Conservation (phyloP, 2,888 invertebrate species). For the Cremastobaeus sp. region DNA sequence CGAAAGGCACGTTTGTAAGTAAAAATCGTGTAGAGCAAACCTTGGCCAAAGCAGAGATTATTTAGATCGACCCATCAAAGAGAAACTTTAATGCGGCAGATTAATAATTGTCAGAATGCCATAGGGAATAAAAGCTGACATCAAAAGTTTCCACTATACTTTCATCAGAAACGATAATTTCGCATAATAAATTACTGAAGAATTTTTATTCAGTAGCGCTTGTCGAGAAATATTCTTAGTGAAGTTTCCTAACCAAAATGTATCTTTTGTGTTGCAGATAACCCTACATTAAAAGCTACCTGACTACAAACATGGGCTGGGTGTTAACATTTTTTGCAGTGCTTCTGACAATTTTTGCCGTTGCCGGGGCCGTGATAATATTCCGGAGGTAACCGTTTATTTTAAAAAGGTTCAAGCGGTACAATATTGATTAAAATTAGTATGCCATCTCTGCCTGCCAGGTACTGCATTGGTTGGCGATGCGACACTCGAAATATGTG, state of each 20-base stretch:
- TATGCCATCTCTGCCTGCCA: slow-evolving; percentile 49
- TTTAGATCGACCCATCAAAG: slow-evolving; percentile 18
- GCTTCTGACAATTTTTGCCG: slow-evolving; percentile 68
- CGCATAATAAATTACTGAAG: too few species aligned
- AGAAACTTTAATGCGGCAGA: slow-evolving; percentile 11
- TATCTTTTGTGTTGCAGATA: slow-evolving; percentile 15
- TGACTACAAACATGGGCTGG: slow-evolving; percentile 71
- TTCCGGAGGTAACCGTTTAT: slow-evolving; percentile 69
- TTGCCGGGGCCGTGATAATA: slow-evolving; percentile 69
- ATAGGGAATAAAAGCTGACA: background rate
- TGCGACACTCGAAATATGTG: slow-evolving; percentile 73
- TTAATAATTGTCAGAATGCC: background rate
- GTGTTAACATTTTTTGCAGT: slow-evolving; percentile 70
- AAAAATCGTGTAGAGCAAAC: slow-evolving; percentile 28
- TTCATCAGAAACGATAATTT: background rate
- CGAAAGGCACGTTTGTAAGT: slow-evolving; percentile 7
- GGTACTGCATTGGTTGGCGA: slow-evolving; percentile 72
- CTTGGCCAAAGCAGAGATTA: slow-evolving; percentile 16
- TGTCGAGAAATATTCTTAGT: too few species aligned
- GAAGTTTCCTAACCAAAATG: background rate
- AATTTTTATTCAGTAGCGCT: too few species aligned
- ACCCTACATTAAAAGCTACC: background rate
- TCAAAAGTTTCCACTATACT: background rate
- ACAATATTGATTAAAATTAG: slow-evolving; percentile 38
- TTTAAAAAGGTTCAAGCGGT: background rate